A percentile compares a stretch with the other conserved stretches of the same genome.
Evolutionary conservation across 1,140 invertebrate species (phyloP).

Genomic region (Medauroidea extradentata): DNA sequence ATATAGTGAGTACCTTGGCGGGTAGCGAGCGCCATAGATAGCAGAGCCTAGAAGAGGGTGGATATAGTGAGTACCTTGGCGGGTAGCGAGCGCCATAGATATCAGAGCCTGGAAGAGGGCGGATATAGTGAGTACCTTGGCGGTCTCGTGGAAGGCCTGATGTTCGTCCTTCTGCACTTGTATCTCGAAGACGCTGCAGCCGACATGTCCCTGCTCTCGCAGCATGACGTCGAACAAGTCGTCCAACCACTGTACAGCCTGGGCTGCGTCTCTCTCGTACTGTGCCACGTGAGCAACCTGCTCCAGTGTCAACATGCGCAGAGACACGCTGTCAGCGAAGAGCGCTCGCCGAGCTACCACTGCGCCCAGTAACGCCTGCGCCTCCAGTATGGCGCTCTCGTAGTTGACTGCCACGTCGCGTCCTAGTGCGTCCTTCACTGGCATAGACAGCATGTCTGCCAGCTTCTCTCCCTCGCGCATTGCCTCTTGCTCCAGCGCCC

Average conservation of each 20-base stretch:
- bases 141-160: slow-evolving; percentile 71
- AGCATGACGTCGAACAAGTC: slow-evolving; percentile 68
- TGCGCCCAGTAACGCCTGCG: slow-evolving; percentile 61
- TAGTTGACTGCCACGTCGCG: slow-evolving; percentile 69
- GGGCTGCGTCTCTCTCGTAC: slow-evolving; percentile 69
- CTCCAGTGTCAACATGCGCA: slow-evolving; percentile 56
- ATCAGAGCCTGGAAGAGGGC: too few species aligned
- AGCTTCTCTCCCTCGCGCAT: slow-evolving; percentile 73
- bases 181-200: slow-evolving; percentile 65
- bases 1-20: too few species aligned
- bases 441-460: slow-evolving; percentile 72
- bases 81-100: too few species aligned
- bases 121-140: slow-evolving; percentile 51
- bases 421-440: slow-evolving; percentile 72
- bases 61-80: too few species aligned
- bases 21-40: too few species aligned
- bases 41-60: too few species aligned
- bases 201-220: slow-evolving; percentile 64
- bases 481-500: slow-evolving; percentile 59
- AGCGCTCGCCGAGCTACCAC: slow-evolving; percentile 36
- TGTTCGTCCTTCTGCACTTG: slow-evolving; percentile 70
- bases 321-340: slow-evolving; percentile 63
- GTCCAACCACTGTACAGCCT: slow-evolving; percentile 68
- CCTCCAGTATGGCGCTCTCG: slow-evolving; percentile 62
- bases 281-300: slow-evolving; percentile 68